phyloP scores from a whole-genome alignment of 2,888 invertebrate species.

The Cantharis rustica region DNA sequence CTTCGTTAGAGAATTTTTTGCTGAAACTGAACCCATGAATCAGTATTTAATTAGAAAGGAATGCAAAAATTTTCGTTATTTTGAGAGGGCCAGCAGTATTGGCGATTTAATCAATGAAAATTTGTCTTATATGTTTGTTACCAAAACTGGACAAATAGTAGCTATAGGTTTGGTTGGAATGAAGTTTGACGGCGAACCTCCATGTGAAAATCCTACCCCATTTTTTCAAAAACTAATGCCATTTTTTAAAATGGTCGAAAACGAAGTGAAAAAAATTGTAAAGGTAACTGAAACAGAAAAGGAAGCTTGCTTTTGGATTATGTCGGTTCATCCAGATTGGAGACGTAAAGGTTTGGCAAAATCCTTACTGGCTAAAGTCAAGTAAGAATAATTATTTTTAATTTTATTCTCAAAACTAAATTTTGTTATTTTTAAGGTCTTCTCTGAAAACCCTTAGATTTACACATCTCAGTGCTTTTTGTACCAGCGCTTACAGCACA shows the following conservation, averaged over 20 bases:
- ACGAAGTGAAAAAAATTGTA: slow-evolving; percentile 61
- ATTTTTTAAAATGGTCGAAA: slow-evolving; percentile 63
- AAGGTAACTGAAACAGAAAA: slow-evolving; percentile 61
- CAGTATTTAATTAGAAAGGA: slow-evolving; percentile 64
- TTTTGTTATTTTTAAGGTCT: slow-evolving; percentile 59
- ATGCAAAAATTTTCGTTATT: slow-evolving; percentile 63
- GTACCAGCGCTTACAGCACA: slow-evolving; percentile 77
- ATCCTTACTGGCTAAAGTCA: slow-evolving; percentile 57
- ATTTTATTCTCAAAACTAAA: not conserved
- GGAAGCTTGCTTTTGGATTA: slow-evolving; percentile 66
- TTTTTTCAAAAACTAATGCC: slow-evolving; percentile 69
- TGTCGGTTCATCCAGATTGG: slow-evolving; percentile 69
- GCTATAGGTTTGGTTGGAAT: slow-evolving; percentile 50
- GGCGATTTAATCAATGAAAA: slow-evolving; percentile 62
- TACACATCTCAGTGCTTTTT: slow-evolving; percentile 70
- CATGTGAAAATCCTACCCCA: slow-evolving; percentile 45
- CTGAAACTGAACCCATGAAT: slow-evolving; percentile 74
- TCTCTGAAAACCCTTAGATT: slow-evolving; percentile 60
- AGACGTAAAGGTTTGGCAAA: slow-evolving; percentile 68
- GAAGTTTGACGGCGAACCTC: not conserved
- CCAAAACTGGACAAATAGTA: slow-evolving; percentile 60
- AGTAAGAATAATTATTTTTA: not conserved
- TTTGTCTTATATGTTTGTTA: slow-evolving; percentile 66
- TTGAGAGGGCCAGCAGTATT: slow-evolving; percentile 68
- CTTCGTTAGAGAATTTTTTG: slow-evolving; percentile 67